These are phyloP conservation scores for Chironomus tentans DNA, from an alignment of 2,888 invertebrate genomes.

Conservation along the genomic window DNA sequence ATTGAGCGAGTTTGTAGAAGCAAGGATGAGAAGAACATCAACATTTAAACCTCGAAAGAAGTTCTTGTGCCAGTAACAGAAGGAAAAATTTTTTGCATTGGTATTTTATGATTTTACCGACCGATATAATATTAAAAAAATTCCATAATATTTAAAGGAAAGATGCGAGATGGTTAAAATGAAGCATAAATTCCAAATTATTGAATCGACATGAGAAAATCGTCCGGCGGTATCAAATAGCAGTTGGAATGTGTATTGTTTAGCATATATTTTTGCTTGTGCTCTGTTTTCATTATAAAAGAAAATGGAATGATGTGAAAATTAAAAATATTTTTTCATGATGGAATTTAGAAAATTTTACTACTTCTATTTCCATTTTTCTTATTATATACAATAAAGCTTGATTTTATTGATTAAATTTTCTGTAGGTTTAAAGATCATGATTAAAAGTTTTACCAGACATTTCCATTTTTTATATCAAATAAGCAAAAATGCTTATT, in stretches of 20 bases:
- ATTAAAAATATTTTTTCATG: constrained; percentile 18
- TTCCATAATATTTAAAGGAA: constrained; percentile 16
- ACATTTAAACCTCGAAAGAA: no score
- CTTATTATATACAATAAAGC: not conserved
- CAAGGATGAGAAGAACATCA: no score
- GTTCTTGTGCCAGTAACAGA: no score
- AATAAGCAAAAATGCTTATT: no score
- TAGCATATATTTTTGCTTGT: not conserved
- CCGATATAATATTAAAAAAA: constrained; percentile 12
- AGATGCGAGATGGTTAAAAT: not conserved
- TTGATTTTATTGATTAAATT: no score
- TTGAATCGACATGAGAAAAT: constrained; percentile 6
- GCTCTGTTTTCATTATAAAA: not conserved
- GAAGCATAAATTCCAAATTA: constrained; percentile 20
- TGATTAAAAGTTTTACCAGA: no score
- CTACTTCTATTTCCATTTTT: not conserved
- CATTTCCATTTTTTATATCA: no score
- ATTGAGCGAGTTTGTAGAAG: no score
- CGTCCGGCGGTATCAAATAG: not conserved
- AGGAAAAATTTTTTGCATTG: not conserved
- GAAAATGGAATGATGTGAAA: not conserved
- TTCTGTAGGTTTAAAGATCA: no score
- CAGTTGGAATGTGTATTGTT: not conserved
- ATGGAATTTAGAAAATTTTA: constrained; percentile 13
- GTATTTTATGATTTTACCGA: constrained; percentile 19